Conservation (phyloP, 2,113 vertebrate genomes). For the Propithecus coquereli region DNA sequence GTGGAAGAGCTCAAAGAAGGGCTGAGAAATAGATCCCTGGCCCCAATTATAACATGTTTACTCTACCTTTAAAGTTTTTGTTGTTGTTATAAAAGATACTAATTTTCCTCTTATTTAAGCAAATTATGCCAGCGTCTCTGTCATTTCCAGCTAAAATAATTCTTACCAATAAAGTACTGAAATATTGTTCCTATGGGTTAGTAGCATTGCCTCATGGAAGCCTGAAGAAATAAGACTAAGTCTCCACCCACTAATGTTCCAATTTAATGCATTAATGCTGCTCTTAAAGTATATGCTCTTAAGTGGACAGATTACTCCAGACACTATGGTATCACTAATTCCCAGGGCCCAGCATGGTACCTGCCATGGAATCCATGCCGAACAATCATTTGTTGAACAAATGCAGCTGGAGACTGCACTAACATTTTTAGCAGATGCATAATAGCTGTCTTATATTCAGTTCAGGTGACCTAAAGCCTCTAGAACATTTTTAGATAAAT, state of each 20-base stretch:
- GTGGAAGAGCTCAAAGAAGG: neutral
- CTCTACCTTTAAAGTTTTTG: neutral
- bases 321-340: neutral
- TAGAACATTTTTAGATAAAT: constrained; percentile 24
- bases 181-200: neutral
- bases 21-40: neutral
- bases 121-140: neutral
- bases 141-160: constrained; percentile 11
- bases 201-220: neutral
- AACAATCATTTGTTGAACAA: neutral
- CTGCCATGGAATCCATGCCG: neutral
- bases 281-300: neutral
- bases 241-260: neutral
- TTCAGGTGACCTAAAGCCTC: constrained; percentile 6
- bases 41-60: neutral
- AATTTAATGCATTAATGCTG: neutral
- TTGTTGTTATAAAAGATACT: neutral
- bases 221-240: neutral
- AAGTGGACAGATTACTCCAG: neutral
- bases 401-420: neutral
- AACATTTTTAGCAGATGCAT: neutral
- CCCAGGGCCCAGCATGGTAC: neutral
- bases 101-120: constrained; percentile 15
- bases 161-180: constrained; percentile 3
- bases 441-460: neutral